These are phyloP conservation scores for Megastigmus dorsalis DNA, from an alignment of 2,888 invertebrate species.

Conservation along the genomic window DNA sequence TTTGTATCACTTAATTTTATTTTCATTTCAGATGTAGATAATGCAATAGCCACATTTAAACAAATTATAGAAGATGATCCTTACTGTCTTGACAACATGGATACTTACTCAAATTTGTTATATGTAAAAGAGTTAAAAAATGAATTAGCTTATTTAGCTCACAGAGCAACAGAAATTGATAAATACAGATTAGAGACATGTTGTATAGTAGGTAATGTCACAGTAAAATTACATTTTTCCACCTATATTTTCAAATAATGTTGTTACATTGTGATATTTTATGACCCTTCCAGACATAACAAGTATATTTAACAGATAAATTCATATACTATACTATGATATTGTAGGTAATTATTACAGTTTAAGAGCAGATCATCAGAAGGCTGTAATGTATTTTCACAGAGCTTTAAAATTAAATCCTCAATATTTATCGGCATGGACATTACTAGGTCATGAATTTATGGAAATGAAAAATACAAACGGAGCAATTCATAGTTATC, in stretches of 20 bases:
- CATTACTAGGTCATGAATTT: slow-evolving; percentile 98
- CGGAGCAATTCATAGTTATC: slow-evolving; percentile 98
- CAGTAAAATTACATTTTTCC: neutral
- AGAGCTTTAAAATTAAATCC: slow-evolving; percentile 95
- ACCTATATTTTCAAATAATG: too few relatives aligned
- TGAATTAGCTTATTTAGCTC: slow-evolving; percentile 94
- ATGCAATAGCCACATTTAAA: slow-evolving; percentile 90
- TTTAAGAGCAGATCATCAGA: slow-evolving; percentile 95
- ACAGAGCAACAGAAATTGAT: slow-evolving; percentile 94
- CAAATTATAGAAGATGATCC: slow-evolving; percentile 91
- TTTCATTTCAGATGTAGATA: slow-evolving; percentile 84
- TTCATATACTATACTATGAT: slow-evolving; percentile 8
- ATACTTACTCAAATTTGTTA: slow-evolving; percentile 95
- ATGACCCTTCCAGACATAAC: too few relatives aligned
- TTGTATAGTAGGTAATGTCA: slow-evolving; percentile 90
- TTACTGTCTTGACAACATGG: slow-evolving; percentile 95
- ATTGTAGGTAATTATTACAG: slow-evolving; percentile 95
- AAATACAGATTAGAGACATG: slow-evolving; percentile 98
- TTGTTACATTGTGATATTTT: too few relatives aligned
- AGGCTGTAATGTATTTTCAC: slow-evolving; percentile 98
- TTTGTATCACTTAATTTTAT: neutral
- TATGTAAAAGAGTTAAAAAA: slow-evolving; percentile 95
- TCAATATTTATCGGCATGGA: slow-evolving; percentile 96
- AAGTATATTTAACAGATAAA: too few relatives aligned
- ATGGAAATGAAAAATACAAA: slow-evolving; percentile 99